phyloP scores from a whole-genome alignment of 2,888 invertebrate genomes.

The Pardosa pseudoannulata region DNA sequence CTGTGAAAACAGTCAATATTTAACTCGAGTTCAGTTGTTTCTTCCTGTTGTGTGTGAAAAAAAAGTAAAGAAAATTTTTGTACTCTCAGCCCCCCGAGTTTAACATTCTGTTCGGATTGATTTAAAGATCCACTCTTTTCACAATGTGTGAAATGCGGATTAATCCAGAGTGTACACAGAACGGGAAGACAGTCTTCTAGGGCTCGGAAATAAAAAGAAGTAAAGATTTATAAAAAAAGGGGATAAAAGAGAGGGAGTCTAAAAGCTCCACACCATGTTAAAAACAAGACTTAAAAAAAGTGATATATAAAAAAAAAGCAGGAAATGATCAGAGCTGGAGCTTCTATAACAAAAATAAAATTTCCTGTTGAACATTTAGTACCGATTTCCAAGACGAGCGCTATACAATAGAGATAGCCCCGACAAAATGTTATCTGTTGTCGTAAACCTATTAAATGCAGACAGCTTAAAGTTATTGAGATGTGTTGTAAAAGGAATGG shows the following conservation, averaged over 20 bases:
- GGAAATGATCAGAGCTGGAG: not conserved
- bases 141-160: constrained; percentile 38
- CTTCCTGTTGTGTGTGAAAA: constrained; percentile 17
- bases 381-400: not conserved
- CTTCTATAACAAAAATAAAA: not conserved
- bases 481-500: constrained; percentile 14
- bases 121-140: constrained; percentile 34
- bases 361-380: not conserved
- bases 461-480: constrained; percentile 51
- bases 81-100: not conserved
- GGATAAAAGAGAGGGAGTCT: not conserved
- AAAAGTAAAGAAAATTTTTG: too few relatives aligned
- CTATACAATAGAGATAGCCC: not conserved
- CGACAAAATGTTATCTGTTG: constrained; percentile 1
- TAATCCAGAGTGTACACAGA: constrained; percentile 57
- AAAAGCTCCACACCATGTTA: not conserved
- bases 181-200: not conserved
- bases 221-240: not conserved
- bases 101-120: constrained; percentile 18
- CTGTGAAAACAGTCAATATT: constrained; percentile 58
- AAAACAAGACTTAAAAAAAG: not conserved
- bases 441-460: constrained; percentile 9
- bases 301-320: not conserved
- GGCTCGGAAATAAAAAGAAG: too few relatives aligned
- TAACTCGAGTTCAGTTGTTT: constrained; percentile 37